phyloP scores from a whole-genome alignment of 2,888 invertebrate species.

The Rhagium mordax region DNA sequence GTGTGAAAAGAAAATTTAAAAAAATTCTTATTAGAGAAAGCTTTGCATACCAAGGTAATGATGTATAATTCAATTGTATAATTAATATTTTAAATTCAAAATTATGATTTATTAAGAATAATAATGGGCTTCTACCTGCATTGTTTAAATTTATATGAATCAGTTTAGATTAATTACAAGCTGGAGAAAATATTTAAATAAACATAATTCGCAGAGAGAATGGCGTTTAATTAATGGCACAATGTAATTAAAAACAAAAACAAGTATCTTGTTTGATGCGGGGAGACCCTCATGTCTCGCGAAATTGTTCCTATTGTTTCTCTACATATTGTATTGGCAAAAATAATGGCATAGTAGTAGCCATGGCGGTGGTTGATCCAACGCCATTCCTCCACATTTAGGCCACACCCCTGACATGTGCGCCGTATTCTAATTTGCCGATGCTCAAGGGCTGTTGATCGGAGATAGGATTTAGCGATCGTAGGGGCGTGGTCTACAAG shows the following conservation, averaged over 20 bases:
- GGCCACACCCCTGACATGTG: no score
- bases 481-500: no score
- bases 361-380: no score
- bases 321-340: no score
- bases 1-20: conserved; percentile 30
- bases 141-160: conserved; percentile 16
- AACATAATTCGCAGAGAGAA: not conserved
- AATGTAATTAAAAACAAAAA: not conserved
- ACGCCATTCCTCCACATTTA: no score
- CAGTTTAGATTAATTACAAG: not conserved
- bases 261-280: no score
- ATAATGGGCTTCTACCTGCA: not conserved
- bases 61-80: conserved; percentile 19
- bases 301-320: no score
- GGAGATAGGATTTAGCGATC: no score
- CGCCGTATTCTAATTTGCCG: no score
- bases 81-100: conserved; percentile 6
- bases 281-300: no score
- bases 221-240: not conserved
- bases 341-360: no score
- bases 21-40: conserved; percentile 31
- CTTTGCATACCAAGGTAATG: conserved; percentile 22
- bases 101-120: conserved; percentile 16
- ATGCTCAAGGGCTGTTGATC: no score
- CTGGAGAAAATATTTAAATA: not conserved